Conservation (phyloP, 2,888 invertebrate genomes). For the Dasypogon diadema region DNA sequence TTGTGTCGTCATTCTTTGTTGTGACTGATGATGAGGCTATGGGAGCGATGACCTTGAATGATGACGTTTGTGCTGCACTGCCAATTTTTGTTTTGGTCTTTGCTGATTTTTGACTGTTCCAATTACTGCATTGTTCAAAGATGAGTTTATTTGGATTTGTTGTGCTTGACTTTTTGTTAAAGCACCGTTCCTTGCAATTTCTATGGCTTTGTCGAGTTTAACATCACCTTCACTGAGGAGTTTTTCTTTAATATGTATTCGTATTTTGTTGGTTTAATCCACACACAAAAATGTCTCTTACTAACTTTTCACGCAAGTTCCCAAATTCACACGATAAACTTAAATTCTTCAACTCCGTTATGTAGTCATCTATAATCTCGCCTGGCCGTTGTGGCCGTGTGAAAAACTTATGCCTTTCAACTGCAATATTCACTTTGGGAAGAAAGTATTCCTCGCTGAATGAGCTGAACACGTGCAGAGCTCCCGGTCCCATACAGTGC, state of each 20-base stretch:
- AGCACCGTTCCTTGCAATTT: constrained; percentile 54
- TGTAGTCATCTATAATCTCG: neutral
- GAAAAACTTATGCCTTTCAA: constrained; percentile 55
- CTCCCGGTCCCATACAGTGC: constrained; percentile 46
- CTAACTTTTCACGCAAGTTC: constrained; percentile 52
- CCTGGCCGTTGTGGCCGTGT: constrained; percentile 32
- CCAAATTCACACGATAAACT: constrained; percentile 56
- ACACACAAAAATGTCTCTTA: constrained; percentile 56
- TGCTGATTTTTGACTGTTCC: too few species aligned
- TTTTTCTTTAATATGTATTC: constrained; percentile 54
- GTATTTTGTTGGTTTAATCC: constrained; percentile 52
- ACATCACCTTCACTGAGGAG: constrained; percentile 56
- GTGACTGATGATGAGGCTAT: too few species aligned
- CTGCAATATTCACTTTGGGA: constrained; percentile 55
- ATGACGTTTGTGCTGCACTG: too few species aligned
- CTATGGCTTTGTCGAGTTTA: constrained; percentile 51
- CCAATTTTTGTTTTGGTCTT: too few species aligned
- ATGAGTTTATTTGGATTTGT: neutral
- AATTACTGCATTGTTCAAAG: neutral
- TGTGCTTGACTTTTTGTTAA: constrained; percentile 53
- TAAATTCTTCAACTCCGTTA: constrained; percentile 52
- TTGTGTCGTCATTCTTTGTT: too few species aligned
- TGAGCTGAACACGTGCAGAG: constrained; percentile 53
- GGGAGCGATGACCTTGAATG: too few species aligned
- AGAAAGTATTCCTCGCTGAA: constrained; percentile 56